Percentiles rank a stretch among this genome's conserved stretches.
These are phyloP conservation scores for Lepilemur septentrionalis DNA, from an alignment of 2,797 vertebrate species.

Conservation along the genomic window DNA sequence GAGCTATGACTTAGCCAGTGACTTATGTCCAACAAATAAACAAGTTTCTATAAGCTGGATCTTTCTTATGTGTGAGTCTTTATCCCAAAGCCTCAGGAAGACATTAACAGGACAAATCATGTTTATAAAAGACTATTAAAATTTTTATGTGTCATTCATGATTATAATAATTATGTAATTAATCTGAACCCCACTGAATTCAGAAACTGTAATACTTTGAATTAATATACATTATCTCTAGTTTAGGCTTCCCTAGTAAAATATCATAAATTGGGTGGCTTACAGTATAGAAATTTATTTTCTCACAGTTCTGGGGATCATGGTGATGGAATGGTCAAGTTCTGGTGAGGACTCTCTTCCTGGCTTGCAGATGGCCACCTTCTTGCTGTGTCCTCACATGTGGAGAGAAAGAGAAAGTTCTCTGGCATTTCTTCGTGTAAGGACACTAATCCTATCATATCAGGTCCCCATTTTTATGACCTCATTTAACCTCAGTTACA, in stretches of 20 bases:
- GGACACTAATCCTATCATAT: background rate
- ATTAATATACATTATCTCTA: background rate
- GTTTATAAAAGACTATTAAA: background rate
- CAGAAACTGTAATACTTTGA: background rate
- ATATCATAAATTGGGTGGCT: background rate
- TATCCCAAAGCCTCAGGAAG: background rate
- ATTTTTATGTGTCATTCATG: background rate
- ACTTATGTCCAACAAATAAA: background rate
- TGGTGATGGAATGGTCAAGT: background rate
- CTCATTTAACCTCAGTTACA: background rate
- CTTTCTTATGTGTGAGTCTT: background rate
- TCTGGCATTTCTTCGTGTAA: background rate
- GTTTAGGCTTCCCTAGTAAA: background rate
- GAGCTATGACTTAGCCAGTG: background rate
- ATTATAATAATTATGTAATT: background rate
- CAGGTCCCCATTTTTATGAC: background rate
- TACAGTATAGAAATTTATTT: background rate
- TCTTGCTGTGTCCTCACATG: background rate
- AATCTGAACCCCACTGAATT: background rate
- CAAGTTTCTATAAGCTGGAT: background rate
- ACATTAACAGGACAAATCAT: background rate
- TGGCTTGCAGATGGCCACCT: background rate
- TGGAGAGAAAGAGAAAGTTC: background rate
- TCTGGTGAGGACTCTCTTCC: background rate
- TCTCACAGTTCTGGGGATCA: background rate